Conservation (phyloP, 1,140 invertebrate species). For the Panulirus ornatus region DNA sequence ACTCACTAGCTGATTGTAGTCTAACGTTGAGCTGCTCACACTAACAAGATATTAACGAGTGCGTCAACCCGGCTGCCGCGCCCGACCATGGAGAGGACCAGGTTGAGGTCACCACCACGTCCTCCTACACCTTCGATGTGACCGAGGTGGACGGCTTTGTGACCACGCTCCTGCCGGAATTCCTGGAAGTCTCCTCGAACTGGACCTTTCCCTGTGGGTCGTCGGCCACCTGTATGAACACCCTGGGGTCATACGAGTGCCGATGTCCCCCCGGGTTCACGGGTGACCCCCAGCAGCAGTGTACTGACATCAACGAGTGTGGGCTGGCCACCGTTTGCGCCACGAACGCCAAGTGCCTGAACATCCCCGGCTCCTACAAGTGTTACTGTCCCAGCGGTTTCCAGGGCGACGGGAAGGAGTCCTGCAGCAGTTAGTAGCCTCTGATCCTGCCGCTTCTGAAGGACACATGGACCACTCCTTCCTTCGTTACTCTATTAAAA, state of each 20-base stretch:
- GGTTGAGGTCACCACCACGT: conserved; percentile 37
- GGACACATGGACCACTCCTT: neutral
- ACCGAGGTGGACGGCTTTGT: conserved; percentile 5
- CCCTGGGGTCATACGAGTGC: conserved; percentile 87
- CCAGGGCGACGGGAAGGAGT: conserved; percentile 82
- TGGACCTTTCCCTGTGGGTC: conserved; percentile 84
- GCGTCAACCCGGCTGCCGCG: conserved; percentile 60
- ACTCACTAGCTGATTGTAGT: neutral
- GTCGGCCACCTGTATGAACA: conserved; percentile 91
- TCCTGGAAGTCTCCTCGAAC: conserved; percentile 82
- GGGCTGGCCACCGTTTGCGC: conserved; percentile 78
- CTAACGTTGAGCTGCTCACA: conserved; percentile 47
- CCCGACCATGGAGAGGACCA: neutral
- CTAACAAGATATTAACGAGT: conserved; percentile 76
- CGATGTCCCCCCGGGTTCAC: conserved; percentile 86
- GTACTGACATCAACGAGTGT: conserved; percentile 85
- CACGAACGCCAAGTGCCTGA: conserved; percentile 79
- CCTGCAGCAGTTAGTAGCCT: conserved; percentile 88
- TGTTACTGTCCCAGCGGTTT: conserved; percentile 80
- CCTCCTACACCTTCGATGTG: neutral
- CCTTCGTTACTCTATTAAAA: neutral
- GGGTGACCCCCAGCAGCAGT: conserved; percentile 80
- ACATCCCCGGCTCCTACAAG: conserved; percentile 79
- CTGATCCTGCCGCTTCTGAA: neutral
- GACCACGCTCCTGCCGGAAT: conserved; percentile 86